Evolutionary conservation across 2,888 invertebrate species (phyloP).

Genomic region (Glomeris marginata): DNA sequence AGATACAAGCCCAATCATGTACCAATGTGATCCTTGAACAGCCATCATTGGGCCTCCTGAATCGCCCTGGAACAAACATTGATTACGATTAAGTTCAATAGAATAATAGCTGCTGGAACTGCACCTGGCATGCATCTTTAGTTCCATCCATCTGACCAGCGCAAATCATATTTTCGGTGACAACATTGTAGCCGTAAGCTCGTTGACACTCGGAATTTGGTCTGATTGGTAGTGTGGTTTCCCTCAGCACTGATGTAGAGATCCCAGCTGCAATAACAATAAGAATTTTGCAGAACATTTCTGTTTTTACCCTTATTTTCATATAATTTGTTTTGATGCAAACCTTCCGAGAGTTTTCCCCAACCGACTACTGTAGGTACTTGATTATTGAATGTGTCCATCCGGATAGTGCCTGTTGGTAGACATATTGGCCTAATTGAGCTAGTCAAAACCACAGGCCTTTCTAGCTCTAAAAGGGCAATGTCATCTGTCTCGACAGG

Average conservation of each 20-base stretch:
- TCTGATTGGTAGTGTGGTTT: constrained; percentile 5
- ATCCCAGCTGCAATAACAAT: constrained; percentile 3
- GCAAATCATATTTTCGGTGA: constrained; percentile 8
- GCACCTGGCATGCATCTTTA: constrained; percentile 9
- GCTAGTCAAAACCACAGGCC: not conserved
- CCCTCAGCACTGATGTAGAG: constrained; percentile 7
- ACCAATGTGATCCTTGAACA: constrained; percentile 1
- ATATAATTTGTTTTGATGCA: not conserved
- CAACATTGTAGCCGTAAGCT: constrained; percentile 7
- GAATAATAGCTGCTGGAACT: no score
- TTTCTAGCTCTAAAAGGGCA: constrained; percentile 6
- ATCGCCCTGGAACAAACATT: constrained; percentile 9
- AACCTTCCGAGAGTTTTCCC: constrained; percentile 13
- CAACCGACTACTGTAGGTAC: constrained; percentile 11
- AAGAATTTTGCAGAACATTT: not conserved
- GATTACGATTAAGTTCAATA: no score
- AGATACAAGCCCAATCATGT: constrained; percentile 10
- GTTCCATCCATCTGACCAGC: constrained; percentile 8
- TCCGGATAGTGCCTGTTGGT: constrained; percentile 2
- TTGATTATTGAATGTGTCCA: not conserved
- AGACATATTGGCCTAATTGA: constrained; percentile 7
- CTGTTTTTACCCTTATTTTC: not conserved
- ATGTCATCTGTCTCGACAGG: constrained; percentile 12
- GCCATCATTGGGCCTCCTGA: constrained; percentile 13
- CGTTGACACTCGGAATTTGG: constrained; percentile 5